These are phyloP conservation scores for Dipus sagitta DNA, from an alignment of 2,797 vertebrate genomes.

Conservation along the genomic window DNA sequence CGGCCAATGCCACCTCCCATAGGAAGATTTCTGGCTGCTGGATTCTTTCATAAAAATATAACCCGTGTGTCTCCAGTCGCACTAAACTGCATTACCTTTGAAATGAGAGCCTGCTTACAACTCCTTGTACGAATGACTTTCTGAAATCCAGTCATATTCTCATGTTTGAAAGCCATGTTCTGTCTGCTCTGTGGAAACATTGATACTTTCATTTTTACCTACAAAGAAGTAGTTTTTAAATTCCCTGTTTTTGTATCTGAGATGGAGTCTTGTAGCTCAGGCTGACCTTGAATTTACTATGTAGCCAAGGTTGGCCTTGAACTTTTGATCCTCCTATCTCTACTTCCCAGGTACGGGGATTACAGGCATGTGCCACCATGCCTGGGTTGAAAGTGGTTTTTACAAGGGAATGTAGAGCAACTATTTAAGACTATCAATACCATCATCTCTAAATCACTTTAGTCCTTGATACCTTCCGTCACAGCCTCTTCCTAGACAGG, in stretches of 20 bases:
- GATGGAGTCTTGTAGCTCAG: background rate
- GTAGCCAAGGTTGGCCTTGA: background rate
- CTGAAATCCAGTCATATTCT: constrained; percentile 66
- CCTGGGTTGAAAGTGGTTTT: background rate
- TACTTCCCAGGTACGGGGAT: background rate
- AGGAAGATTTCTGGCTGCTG: constrained; percentile 29
- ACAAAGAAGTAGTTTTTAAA: constrained; percentile 67
- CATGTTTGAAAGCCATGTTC: constrained; percentile 59
- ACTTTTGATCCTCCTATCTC: background rate
- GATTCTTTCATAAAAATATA: constrained; percentile 77
- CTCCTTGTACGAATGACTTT: constrained; percentile 33
- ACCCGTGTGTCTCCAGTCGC: constrained; percentile 67
- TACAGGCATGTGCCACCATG: background rate
- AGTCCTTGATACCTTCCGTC: constrained; percentile 44
- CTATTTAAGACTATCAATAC: constrained; percentile 59
- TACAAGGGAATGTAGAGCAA: constrained; percentile 57
- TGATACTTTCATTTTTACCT: constrained; percentile 44
- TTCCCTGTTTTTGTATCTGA: constrained; percentile 25
- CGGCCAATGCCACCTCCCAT: background rate
- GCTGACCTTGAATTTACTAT: background rate
- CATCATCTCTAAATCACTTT: background rate
- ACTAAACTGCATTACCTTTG: constrained; percentile 31
- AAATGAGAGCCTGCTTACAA: constrained; percentile 45
- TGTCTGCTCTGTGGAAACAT: constrained; percentile 64
- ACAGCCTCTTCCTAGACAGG: constrained; percentile 49